Base-by-base conservation (phyloP, 2,888 invertebrate genomes). In the Tetragonisca angustula region DNA sequence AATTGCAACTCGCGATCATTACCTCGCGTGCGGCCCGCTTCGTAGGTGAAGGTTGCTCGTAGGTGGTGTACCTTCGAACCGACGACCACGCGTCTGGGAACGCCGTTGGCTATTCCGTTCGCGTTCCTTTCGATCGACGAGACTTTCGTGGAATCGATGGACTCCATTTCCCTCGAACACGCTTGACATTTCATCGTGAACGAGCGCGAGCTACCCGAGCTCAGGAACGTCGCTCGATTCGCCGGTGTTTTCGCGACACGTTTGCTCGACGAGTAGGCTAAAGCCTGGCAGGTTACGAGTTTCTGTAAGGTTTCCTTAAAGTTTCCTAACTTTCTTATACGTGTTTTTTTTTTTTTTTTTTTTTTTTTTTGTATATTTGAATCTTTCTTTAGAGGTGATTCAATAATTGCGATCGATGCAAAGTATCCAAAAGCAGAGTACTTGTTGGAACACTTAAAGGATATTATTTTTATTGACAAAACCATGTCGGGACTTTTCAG, bases 1-100 rank as follows among this genome's bases (percentile, higher is more conserved):
- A 94, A 94, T 94, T 94, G 94, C 92, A 90, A 90, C 79, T 79
- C 80, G 85, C 91, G 84, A 90, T 86, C 91, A 90, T 90, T 90
- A 88, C 87, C 84, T 90, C 87, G 90, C 91, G 89, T 90, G 91
- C 88, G 87, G 81, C 67, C 59, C 75, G 71, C 79, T 76, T 79
- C 81, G 80, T 88, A 90, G 87, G 84, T 84, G 89, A 86, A 90
- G 85, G 83, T 81, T 86, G 83, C 79, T 77, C 81, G 86, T 83
- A 87, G 86, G 88, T 87, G 85, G 89, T 72, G 81, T 67, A 71
- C 69, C 78, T 81, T 56, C 75, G 61, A 69, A 64, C 62, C 17
- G 13, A 27, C 67, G 62, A 76, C 70, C 50, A 68, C 49, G 68
- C 62, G 76, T 71, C 56, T 82, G 50, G 54, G 70, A 76, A 76